Evolutionary conservation across 2,113 vertebrate species (phyloP).

Genomic region (Limnothrissa miodon): DNA sequence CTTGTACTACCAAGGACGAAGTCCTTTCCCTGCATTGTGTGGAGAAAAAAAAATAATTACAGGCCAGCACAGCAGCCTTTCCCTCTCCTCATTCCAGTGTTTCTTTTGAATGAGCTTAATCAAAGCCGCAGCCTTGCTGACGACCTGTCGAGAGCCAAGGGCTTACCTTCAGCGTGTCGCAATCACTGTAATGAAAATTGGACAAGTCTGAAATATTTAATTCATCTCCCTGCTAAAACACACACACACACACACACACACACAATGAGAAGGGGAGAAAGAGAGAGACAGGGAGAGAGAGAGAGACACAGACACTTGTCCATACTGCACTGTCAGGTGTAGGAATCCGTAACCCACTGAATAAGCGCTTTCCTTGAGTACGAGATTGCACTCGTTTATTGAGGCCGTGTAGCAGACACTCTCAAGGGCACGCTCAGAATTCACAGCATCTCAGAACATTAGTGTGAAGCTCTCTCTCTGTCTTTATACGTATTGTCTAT

Average conservation of each 20-base stretch:
- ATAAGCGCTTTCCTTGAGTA: not conserved
- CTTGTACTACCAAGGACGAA: not conserved
- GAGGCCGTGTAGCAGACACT: not conserved
- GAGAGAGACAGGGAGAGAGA: not conserved
- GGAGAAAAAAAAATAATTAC: not conserved
- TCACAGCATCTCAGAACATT: not conserved
- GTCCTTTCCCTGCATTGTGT: not conserved
- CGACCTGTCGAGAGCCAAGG: not conserved
- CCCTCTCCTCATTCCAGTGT: not conserved
- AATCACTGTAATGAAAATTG: constrained; percentile 15
- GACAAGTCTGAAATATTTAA: constrained; percentile 15
- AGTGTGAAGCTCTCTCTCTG: not conserved
- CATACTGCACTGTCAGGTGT: not conserved
- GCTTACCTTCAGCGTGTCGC: not conserved
- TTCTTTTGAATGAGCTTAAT: constrained; percentile 10
- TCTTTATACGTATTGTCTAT: not conserved
- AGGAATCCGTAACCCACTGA: not conserved
- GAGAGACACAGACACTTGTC: not conserved
- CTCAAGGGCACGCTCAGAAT: constrained; percentile 10
- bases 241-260: not conserved
- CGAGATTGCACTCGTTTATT: not conserved
- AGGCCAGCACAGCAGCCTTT: not conserved
- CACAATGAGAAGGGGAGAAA: not conserved
- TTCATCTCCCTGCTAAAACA: not conserved
- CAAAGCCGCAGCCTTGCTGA: not conserved